phyloP scores from a whole-genome alignment of 2,888 invertebrate species.

The Thyatira batis region DNA sequence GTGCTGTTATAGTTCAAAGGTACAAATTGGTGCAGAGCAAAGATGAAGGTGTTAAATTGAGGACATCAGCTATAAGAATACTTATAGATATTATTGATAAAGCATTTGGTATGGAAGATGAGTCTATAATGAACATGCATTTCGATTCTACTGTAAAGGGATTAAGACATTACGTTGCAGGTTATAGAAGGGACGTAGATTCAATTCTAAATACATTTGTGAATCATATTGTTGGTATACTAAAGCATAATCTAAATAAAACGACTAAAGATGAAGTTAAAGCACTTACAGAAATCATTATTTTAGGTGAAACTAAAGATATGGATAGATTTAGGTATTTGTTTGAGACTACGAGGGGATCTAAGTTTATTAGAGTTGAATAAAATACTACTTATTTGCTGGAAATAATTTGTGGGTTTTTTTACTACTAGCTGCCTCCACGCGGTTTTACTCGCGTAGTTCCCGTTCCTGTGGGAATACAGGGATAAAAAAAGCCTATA shows the following conservation, averaged over 20 bases:
- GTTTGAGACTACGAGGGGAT: constrained; percentile 40
- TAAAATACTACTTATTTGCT: not conserved
- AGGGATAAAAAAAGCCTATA: too few species aligned
- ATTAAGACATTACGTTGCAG: constrained; percentile 27
- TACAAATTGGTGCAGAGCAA: constrained; percentile 27
- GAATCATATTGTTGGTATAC: constrained; percentile 21
- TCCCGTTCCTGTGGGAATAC: too few species aligned
- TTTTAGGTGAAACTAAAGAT: constrained; percentile 23
- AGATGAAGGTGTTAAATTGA: constrained; percentile 17
- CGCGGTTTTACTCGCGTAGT: too few species aligned
- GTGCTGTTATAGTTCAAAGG: constrained; percentile 30
- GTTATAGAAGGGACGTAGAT: constrained; percentile 17
- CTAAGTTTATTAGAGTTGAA: constrained; percentile 28
- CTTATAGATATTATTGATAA: constrained; percentile 50
- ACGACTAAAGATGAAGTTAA: constrained; percentile 38
- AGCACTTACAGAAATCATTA: constrained; percentile 35
- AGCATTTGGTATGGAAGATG: constrained; percentile 29
- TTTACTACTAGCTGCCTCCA: too few species aligned
- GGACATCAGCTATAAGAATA: constrained; percentile 37
- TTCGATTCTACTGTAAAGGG: constrained; percentile 26
- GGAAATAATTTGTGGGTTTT: too few species aligned
- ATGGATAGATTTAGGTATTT: constrained; percentile 21
- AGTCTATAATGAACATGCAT: constrained; percentile 30
- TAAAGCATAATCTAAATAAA: constrained; percentile 29
- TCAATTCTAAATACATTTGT: constrained; percentile 25